Evolutionary conservation across 2,888 invertebrate genomes (phyloP), one percentile per base, ranked within the genome.

Genomic region (Pherbina coryleti): DNA sequence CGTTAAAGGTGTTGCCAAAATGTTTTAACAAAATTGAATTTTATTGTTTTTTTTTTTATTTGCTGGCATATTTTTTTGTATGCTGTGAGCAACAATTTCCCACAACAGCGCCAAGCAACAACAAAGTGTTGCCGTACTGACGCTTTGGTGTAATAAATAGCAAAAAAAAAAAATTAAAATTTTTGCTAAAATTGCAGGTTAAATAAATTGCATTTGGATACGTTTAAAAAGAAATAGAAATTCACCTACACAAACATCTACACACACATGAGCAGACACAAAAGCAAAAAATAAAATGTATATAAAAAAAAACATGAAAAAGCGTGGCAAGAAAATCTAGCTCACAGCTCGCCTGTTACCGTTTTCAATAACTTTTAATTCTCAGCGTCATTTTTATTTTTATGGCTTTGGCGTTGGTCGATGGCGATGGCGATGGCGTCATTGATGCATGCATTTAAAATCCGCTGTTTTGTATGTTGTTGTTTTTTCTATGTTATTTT

Each of bases 311-410:
- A 4, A 5, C 3, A 9, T n/a, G 14, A 44, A 22, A 66, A 66
- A 66, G 8, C 5, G 11, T 28, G 19, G 19, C n/a, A 71, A 71
- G 22, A 9, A 44, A 8, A 44, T 69, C 17, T 49, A 57, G 69
- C 66, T 19, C 25, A 53, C 53, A 28, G 31, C 70, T 28, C 51
- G 53, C n/a, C 64, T 17, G 22, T 66, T 51, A 53, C 64, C 19
- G 19, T 74, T 55, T 75, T 55, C 66, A 75, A 75, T 75, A 37
- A 75, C 67, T 75, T 75, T 67, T 67, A 67, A 75, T 66, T 67
- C 55, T 67, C 34, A 67, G 34, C 67, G 66, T 37, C 75, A 67
- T 75, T 64, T 60, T 51, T 60, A 60, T 60, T 11, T 44, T 51
- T 69, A n/a, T 49, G 51, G 51, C 17, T 5, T n/a, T 69, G 22